Evolutionary conservation across 2,888 invertebrate species (phyloP), one percentile per base, ranked within the genome.

Genomic region (Pristionchus maxplancki): DNA sequence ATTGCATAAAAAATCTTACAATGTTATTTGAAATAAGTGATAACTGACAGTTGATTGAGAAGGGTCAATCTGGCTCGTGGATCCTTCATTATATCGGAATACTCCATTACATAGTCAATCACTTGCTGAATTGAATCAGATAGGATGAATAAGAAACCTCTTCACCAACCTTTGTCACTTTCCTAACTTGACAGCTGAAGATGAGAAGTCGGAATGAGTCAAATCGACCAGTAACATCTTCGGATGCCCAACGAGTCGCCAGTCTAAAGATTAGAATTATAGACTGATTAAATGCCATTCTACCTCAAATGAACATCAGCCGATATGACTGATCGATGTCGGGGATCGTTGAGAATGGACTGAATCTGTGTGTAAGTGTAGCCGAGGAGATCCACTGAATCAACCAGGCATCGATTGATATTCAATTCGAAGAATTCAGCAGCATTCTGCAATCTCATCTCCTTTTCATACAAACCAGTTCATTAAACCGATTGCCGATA

Each of bases 41-140:
- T 71, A 20, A 90, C 95, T 88, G 94, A 95, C 90, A 96, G 93
- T 58, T 95, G 95, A 89, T 95, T 95, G 90, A 96, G 94, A 88
- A 96, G 95, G 89, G 96, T 95, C 93, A 96, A 96, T 87, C 96
- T 95, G 78, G 96, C 94, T 92, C 96, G 96, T 92, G 96, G 96
- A 88, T 96, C 96, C 31, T 95, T 95, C 93, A 96, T 96, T 86
- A 96, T 95, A 71, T 96, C 95, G 90, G 96, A 96, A 44, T 94
- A 95, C 91, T 96, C 96, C 89, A 96, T 95, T 91, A 96, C 96
- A 91, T 96, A 96, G 82, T 94, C 93, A 9, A 95, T 90, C 50
- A 94, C 93, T 71, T 94, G 93, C 62, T 71, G 87, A 67, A 31
- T n/a, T n/a, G n/a, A n/a, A n/a, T n/a, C n/a, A n/a, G n/a, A n/a